A percentile compares a stretch with the other conserved stretches of the same genome.
These are phyloP conservation scores for Lasaia peninsularis DNA, from an alignment of 1,140 invertebrate species.

Conservation along the genomic window DNA sequence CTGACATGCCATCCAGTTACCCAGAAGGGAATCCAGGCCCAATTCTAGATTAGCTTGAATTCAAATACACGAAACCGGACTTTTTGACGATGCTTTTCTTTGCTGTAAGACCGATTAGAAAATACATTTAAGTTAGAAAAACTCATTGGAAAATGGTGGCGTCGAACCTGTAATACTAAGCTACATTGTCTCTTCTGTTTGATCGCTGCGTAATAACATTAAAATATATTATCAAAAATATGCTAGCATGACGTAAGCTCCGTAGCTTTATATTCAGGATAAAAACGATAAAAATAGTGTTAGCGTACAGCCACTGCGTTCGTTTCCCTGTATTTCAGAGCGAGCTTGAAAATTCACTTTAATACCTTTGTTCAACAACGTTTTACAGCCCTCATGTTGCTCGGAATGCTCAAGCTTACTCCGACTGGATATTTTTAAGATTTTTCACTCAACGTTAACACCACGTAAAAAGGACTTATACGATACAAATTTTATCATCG, in stretches of 20 bases:
- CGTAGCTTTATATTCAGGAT: slow-evolving; percentile 51
- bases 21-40: too few species aligned
- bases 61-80: too few species aligned
- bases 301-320: slow-evolving; percentile 50
- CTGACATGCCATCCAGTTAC: too few species aligned
- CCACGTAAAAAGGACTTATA: slow-evolving; percentile 10
- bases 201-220: too few species aligned
- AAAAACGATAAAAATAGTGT: slow-evolving; percentile 59
- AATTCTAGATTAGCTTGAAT: too few species aligned
- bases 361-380: slow-evolving; percentile 69
- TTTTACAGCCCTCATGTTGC: slow-evolving; percentile 57
- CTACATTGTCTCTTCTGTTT: too few species aligned
- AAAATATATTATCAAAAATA: background rate
- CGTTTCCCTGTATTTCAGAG: slow-evolving; percentile 49
- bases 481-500: background rate
- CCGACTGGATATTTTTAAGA: slow-evolving; percentile 40
- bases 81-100: too few species aligned
- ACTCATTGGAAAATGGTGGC: too few species aligned
- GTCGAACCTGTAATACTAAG: too few species aligned
- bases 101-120: too few species aligned
- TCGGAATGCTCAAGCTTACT: slow-evolving; percentile 51
- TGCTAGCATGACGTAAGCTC: slow-evolving; percentile 3
- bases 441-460: slow-evolving; percentile 34
- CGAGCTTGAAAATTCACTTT: slow-evolving; percentile 65
- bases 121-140: too few species aligned